Conservation (phyloP, 2,113 vertebrate genomes). For the Cephalopholis sonnerati region DNA sequence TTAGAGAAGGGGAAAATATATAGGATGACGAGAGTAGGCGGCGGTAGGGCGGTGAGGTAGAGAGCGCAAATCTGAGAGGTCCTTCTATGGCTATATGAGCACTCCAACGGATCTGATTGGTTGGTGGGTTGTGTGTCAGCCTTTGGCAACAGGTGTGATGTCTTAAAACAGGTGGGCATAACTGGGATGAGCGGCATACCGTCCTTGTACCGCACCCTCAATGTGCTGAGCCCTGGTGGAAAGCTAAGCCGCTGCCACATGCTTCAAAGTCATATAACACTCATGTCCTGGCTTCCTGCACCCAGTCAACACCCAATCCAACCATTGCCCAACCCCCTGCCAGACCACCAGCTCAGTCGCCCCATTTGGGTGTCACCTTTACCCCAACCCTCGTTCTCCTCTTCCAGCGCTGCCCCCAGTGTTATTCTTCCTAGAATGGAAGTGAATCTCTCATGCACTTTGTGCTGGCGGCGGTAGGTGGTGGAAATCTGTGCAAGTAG, state of each 20-base stretch:
- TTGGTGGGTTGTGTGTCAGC: slow-evolving; percentile 66
- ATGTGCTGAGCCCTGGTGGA: slow-evolving; percentile 82
- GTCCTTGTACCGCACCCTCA: slow-evolving; percentile 80
- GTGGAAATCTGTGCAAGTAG: slow-evolving; percentile 65
- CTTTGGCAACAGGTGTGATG: slow-evolving; percentile 87
- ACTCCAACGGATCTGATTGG: slow-evolving; percentile 77
- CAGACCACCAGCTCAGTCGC: slow-evolving; percentile 61
- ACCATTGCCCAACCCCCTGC: slow-evolving; percentile 45
- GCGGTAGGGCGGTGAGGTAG: slow-evolving; percentile 8
- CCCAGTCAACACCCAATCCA: slow-evolving; percentile 61
- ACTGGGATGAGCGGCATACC: slow-evolving; percentile 84
- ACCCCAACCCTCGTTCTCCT: slow-evolving; percentile 33
- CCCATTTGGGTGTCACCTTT: slow-evolving; percentile 74
- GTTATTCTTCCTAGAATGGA: slow-evolving; percentile 70
- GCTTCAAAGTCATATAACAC: slow-evolving; percentile 83
- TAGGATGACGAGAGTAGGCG: slow-evolving; percentile 34
- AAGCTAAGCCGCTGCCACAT: slow-evolving; percentile 80
- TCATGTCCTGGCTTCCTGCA: slow-evolving; percentile 53
- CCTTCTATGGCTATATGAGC: slow-evolving; percentile 85
- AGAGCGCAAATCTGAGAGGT: slow-evolving; percentile 33
- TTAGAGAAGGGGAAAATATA: slow-evolving; percentile 52
- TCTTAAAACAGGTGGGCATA: slow-evolving; percentile 85
- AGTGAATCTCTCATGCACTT: slow-evolving; percentile 54
- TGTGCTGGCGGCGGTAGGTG: slow-evolving; percentile 65
- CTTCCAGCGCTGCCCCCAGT: slow-evolving; percentile 33